Conservation (phyloP, 2,113 vertebrate genomes). For the Bubo scandiacus region DNA sequence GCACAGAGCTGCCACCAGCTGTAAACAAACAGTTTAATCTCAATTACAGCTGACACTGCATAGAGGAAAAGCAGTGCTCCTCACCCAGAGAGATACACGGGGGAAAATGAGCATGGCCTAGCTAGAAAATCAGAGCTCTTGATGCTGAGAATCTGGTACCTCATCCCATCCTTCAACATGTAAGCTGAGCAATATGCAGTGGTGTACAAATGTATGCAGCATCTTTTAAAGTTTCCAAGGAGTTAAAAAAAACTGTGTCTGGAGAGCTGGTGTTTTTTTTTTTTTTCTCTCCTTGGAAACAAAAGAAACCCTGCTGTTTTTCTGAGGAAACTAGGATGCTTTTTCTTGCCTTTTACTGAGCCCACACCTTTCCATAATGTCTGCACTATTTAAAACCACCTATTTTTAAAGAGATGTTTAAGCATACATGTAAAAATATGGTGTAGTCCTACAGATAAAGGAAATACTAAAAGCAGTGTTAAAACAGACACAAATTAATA, state of each 20-base stretch:
- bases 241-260: background rate
- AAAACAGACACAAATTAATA: background rate
- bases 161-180: background rate
- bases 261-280: background rate
- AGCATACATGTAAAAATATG: background rate
- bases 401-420: background rate
- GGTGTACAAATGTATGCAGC: background rate
- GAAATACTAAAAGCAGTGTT: background rate
- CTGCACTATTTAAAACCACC: background rate
- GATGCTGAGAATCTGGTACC: background rate
- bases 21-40: constrained; percentile 41
- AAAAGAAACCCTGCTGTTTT: background rate
- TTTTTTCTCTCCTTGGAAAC: background rate
- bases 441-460: background rate
- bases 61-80: background rate
- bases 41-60: constrained; percentile 9
- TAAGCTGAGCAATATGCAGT: background rate
- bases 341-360: background rate
- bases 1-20: constrained; percentile 16
- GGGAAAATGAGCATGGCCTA: background rate
- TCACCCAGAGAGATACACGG: fast-evolving
- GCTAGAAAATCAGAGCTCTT: background rate
- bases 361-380: background rate
- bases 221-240: background rate
- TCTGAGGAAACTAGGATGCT: background rate